phyloP scores from a whole-genome alignment of 2,113 vertebrate species.

The Crocuta crocuta region DNA sequence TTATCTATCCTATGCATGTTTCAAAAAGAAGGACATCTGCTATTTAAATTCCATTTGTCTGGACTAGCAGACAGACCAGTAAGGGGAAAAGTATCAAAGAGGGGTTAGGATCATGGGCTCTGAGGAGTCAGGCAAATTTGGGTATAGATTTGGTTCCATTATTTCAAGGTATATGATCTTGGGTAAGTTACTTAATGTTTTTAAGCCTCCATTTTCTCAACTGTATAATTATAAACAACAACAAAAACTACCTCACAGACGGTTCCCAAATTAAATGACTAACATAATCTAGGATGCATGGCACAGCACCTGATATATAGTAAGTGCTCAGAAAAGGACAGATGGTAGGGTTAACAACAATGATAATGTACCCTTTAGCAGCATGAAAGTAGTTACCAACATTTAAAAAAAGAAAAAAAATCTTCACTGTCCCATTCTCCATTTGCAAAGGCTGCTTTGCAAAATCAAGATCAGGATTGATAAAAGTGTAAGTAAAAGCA shows the following conservation, averaged over 20 bases:
- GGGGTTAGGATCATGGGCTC: not conserved
- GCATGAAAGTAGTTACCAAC: not conserved
- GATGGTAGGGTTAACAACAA: not conserved
- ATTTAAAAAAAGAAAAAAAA: not conserved
- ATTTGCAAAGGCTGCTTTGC: conserved; percentile 15
- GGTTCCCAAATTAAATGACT: not conserved
- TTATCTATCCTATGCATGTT: not conserved
- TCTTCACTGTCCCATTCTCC: not conserved
- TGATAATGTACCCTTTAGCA: not conserved
- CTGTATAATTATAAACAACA: not conserved
- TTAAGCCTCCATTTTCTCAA: not conserved
- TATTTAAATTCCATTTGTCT: not conserved
- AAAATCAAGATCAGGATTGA: not conserved
- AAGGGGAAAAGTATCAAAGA: not conserved
- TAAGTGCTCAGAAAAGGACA: not conserved
- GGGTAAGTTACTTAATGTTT: not conserved
- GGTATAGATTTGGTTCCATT: not conserved
- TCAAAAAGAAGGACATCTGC: not conserved
- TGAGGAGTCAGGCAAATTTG: not conserved
- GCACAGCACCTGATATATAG: not conserved
- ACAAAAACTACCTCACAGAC: not conserved
- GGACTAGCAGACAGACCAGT: not conserved
- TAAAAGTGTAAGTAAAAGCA: not conserved
- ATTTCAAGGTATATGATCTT: not conserved
- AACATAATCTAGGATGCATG: not conserved